Evolutionary conservation across 2,113 vertebrate genomes (phyloP), one percentile per base, ranked within the genome.

Genomic region (Cololabis saira): DNA sequence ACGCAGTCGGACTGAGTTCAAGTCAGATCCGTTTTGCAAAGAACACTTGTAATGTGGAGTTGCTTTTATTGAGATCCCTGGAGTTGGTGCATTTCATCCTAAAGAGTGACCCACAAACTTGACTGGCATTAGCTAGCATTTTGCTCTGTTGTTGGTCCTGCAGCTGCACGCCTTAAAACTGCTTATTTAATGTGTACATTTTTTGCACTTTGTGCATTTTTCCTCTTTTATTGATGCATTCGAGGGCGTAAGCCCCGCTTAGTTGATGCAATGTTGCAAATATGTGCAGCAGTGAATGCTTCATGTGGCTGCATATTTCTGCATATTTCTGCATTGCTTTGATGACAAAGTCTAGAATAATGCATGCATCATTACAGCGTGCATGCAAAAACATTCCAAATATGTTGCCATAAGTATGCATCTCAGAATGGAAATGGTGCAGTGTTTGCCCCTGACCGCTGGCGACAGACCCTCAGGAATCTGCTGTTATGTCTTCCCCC

Each of bases 401-500:
- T 15, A 4, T 24, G 30, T 54, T 54, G 2, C 3, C 24, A n/a
- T n/a, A n/a, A n/a, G n/a, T n/a, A n/a, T n/a, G n/a, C 24, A 18
- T 59, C 33, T 37, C 3, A 9, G 5, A 7, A 11, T 37, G 33
- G 33, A 71, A 78, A 78, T 63, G 19, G 67, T 68, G 50, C 74
- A 78, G 59, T 81, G 72, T 86, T 85, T 83, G 77, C 76, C 82
- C 82, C 81, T 82, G 88, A 85, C 64, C 57, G 66, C 59, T 41
- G 75, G 67, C 68, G 60, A 89, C 78, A 85, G 71, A 86, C 77
- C 85, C 77, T 79, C 66, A 78, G 88, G 90, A 92, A 91, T 91
- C 74, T 52, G 65, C 73, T 91, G 89, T 91, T 92, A 5, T 91
- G 91, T 91, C 92, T 92, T 67, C 68, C 40, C 15, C 43, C n/a